A percentile compares a stretch with the other conserved stretches of the same genome.
phyloP scores from a whole-genome alignment of 2,113 vertebrate species.

The Silurus meridionalis region DNA sequence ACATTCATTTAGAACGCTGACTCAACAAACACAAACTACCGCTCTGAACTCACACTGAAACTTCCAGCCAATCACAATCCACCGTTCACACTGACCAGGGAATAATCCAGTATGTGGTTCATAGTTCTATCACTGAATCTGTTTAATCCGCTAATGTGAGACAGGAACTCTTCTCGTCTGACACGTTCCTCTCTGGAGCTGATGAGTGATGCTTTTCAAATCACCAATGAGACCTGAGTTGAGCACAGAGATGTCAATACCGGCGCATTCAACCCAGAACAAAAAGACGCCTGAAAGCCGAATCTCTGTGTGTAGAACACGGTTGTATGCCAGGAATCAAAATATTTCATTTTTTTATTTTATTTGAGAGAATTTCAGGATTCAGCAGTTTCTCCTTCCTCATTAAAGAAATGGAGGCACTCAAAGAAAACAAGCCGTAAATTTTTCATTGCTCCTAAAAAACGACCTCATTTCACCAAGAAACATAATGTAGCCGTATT shows the following conservation, averaged over 20 bases:
- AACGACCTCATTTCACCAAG: neutral
- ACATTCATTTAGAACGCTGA: no score
- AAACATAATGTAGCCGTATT: neutral
- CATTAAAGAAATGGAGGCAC: constrained; percentile 9
- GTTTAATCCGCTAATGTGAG: neutral
- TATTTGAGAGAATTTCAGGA: neutral
- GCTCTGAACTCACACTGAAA: no score
- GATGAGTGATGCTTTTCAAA: neutral
- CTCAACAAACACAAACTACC: no score
- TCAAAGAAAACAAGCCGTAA: neutral
- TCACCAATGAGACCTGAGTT: neutral
- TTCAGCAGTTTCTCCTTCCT: neutral
- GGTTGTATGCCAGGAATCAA: neutral
- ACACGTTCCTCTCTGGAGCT: neutral
- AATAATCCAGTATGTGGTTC: no score
- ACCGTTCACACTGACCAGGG: no score
- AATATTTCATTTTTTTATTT: neutral
- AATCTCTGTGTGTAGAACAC: no score
- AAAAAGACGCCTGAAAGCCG: neutral
- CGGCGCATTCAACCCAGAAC: neutral
- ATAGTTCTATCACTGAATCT: neutral
- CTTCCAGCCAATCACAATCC: no score
- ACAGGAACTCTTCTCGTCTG: neutral
- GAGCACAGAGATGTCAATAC: neutral
- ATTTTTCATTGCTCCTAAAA: neutral